These are phyloP conservation scores for Anoplophora glabripennis DNA, from an alignment of 1,140 invertebrate genomes.

Conservation along the genomic window DNA sequence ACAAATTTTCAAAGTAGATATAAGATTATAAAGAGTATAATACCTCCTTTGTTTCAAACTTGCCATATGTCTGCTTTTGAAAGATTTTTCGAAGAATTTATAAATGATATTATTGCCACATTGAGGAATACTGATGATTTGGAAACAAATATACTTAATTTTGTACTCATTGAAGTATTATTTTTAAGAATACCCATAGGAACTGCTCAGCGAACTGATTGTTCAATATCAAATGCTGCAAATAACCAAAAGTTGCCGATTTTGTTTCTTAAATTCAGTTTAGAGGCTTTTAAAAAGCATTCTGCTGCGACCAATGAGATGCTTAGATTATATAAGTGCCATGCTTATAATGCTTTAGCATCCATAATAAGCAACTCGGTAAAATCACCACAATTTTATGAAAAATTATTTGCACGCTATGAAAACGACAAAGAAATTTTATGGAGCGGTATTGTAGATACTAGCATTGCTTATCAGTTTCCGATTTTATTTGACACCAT, in stretches of 20 bases:
- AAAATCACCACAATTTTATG: conserved; percentile 39
- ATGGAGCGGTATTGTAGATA: conserved; percentile 53
- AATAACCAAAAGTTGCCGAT: conserved; percentile 17
- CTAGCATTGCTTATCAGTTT: conserved; percentile 45
- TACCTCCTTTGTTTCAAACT: conserved; percentile 25
- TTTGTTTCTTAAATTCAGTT: conserved; percentile 16
- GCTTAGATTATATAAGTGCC: conserved; percentile 30
- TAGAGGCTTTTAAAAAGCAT: conserved; percentile 22
- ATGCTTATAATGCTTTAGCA: conserved; percentile 34
- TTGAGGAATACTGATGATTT: conserved; percentile 17
- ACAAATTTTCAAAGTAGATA: conserved; percentile 10
- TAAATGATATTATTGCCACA: conserved; percentile 19
- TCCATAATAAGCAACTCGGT: conserved; percentile 34
- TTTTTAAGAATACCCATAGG: conserved; percentile 34
- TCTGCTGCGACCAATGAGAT: conserved; percentile 15
- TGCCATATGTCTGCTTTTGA: conserved; percentile 21
- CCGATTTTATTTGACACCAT: conserved; percentile 47
- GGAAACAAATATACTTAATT: conserved; percentile 22
- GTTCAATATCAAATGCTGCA: conserved; percentile 10
- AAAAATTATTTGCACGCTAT: conserved; percentile 41
- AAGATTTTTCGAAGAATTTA: conserved; percentile 26
- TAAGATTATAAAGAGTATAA: conserved; percentile 10
- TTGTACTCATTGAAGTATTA: conserved; percentile 32
- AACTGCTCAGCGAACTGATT: not conserved
- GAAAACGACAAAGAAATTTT: conserved; percentile 46